Base-by-base conservation (phyloP, 1,140 invertebrate species). In the Sinella curviseta region DNA sequence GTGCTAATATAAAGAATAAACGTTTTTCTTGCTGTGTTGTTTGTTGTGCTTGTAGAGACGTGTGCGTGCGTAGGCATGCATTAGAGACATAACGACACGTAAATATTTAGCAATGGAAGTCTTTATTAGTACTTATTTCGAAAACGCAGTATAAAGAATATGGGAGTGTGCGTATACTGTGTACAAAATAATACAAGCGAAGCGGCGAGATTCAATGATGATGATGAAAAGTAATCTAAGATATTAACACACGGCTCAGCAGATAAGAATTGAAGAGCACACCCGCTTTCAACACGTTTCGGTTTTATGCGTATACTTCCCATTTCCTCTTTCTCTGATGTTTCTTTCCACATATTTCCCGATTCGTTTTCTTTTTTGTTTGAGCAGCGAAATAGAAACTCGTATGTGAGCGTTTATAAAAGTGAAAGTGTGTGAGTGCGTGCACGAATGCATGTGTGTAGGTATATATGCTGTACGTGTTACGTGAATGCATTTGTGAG, bases 181-280 rank as follows among this genome's bases (percentile, higher is more conserved):
- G n/a, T n/a, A n/a, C n/a, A n/a, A n/a, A n/a, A n/a, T n/a, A n/a
- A n/a, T n/a, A n/a, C n/a, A n/a, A n/a, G n/a, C n/a, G n/a, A n/a
- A n/a, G n/a, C 39, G 20, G 39, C 39, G 39, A 48, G 39, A 48
- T 12, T 48, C 8, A 20, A 48, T 48, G 39, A 12, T 48, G 39
- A 48, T 70, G 65, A 70, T 70, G n/a, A 24, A 70, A 70, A 70
- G 65, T 70, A 70, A 70, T 70, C 65, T 70, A 31, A 70, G 65
- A 70, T 70, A 70, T 70, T 70, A 70, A 33, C 65, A 26, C 57
- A 70, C 65, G 65, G 65, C 31, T 70, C 28, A 70, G 65, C n/a
- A 70, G 65, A 70, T 70, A 70, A 70, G 65, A 70, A 70, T 70
- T 65, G 57, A 70, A 30, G 31, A 33, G 65, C 26, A 70, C 8